Conservation (phyloP, 1,140 invertebrate species). For the Potamilus streckersoni region DNA sequence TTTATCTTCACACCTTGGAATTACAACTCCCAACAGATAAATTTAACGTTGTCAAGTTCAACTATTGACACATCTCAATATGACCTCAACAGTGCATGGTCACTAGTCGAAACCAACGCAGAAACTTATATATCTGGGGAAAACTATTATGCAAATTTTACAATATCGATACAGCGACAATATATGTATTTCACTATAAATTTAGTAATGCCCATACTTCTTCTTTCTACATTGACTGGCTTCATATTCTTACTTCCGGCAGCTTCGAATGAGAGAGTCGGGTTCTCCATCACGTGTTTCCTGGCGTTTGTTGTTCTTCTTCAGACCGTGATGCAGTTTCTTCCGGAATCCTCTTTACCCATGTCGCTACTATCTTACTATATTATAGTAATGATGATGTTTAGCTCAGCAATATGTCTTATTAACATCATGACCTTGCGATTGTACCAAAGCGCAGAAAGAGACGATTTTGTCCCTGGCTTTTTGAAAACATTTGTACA, state of each 20-base stretch:
- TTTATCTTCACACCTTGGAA: conserved; percentile 29
- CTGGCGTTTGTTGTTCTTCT: conserved; percentile 27
- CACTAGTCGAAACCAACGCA: conserved; percentile 13
- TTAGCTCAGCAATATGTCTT: conserved; percentile 20
- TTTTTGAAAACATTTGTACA: conserved; percentile 16
- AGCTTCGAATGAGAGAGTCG: conserved; percentile 21
- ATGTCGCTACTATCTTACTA: conserved; percentile 27
- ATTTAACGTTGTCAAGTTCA: background rate
- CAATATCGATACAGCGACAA: conserved; percentile 10
- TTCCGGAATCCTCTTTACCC: conserved; percentile 20
- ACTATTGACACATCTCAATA: conserved; percentile 1
- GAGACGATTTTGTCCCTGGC: conserved; percentile 17
- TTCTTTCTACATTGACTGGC: conserved; percentile 18
- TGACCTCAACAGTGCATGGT: conserved; percentile 25
- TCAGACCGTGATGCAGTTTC: conserved; percentile 32
- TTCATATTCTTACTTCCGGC: conserved; percentile 22
- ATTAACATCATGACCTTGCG: conserved; percentile 16
- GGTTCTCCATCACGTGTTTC: conserved; percentile 33
- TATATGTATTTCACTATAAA: conserved; percentile 21
- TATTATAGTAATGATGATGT: conserved; percentile 29
- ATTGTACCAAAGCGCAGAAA: conserved; percentile 21
- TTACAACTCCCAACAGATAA: conserved; percentile 9
- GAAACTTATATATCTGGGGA: background rate
- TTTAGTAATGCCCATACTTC: conserved; percentile 21
- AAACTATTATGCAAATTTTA: conserved; percentile 18